Conservation (phyloP, 2,113 vertebrate species). For the Nesoenas mayeri region DNA sequence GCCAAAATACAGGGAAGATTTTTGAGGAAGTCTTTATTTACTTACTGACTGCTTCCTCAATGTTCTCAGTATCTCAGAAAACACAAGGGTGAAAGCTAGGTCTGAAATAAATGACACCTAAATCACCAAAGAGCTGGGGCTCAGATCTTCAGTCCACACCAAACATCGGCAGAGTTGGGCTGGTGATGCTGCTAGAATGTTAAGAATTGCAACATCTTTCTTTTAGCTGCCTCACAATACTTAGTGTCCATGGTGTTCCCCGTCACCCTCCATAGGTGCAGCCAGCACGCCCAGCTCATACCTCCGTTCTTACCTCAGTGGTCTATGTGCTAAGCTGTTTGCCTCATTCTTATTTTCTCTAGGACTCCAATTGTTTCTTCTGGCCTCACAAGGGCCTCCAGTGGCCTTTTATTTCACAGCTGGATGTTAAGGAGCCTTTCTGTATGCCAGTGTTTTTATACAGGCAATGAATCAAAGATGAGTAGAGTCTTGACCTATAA, state of each 20-base stretch:
- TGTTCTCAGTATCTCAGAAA: not conserved
- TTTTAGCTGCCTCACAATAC: not conserved
- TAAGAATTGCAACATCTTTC: not conserved
- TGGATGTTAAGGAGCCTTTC: not conserved
- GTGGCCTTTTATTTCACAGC: not conserved
- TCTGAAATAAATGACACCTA: not conserved
- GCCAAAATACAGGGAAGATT: not conserved
- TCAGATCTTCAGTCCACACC: not conserved
- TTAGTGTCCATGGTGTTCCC: accelerated
- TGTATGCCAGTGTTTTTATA: not conserved
- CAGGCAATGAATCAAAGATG: not conserved
- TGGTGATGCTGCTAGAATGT: not conserved
- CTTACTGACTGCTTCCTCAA: not conserved
- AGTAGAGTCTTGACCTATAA: not conserved
- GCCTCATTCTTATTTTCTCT: not conserved
- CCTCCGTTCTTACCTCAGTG: not conserved
- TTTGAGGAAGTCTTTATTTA: not conserved
- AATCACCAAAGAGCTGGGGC: not conserved
- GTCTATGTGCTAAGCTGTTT: not conserved
- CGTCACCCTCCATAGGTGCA: not conserved
- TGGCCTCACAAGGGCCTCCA: not conserved
- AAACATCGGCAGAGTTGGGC: not conserved
- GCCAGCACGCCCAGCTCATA: not conserved
- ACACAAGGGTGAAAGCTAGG: not conserved
- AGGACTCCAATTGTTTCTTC: not conserved